phyloP scores from a whole-genome alignment of 2,113 vertebrate species.

The Albula glossodonta region DNA sequence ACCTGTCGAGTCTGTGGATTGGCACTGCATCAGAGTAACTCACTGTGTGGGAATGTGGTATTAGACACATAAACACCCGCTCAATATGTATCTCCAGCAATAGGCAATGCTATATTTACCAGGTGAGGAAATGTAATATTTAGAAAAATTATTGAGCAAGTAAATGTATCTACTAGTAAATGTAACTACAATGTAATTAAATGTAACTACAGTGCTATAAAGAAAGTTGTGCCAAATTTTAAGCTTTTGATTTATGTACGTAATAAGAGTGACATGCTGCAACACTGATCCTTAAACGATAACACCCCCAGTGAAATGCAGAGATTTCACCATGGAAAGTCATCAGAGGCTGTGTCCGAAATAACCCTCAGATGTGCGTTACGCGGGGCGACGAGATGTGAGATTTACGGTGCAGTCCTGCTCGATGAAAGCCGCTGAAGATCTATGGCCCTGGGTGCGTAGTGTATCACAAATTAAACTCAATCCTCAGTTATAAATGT shows the following conservation, averaged over 20 bases:
- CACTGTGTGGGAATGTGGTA: constrained; percentile 18
- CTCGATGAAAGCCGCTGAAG: constrained; percentile 35
- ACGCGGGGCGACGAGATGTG: background rate
- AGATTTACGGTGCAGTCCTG: constrained; percentile 34
- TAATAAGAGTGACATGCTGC: constrained; percentile 13
- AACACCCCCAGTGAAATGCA: background rate
- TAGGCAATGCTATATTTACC: background rate
- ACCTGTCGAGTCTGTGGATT: constrained; percentile 48
- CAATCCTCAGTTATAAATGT: constrained; percentile 33
- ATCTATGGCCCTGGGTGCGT: constrained; percentile 18
- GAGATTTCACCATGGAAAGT: background rate
- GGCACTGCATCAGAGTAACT: constrained; percentile 36
- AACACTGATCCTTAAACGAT: background rate
- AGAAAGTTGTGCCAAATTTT: too few species aligned
- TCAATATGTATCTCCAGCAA: background rate
- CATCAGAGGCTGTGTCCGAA: constrained; percentile 13
- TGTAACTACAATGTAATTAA: too few species aligned
- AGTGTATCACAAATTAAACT: constrained; percentile 28
- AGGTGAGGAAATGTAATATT: background rate
- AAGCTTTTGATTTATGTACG: background rate
- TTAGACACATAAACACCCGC: background rate
- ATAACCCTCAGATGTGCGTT: constrained; percentile 24
- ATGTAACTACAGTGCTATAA: too few species aligned
- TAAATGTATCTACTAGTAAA: background rate
- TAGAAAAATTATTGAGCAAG: background rate